Conservation (phyloP, 2,888 invertebrate species). For the Caenorhabditis angaria region DNA sequence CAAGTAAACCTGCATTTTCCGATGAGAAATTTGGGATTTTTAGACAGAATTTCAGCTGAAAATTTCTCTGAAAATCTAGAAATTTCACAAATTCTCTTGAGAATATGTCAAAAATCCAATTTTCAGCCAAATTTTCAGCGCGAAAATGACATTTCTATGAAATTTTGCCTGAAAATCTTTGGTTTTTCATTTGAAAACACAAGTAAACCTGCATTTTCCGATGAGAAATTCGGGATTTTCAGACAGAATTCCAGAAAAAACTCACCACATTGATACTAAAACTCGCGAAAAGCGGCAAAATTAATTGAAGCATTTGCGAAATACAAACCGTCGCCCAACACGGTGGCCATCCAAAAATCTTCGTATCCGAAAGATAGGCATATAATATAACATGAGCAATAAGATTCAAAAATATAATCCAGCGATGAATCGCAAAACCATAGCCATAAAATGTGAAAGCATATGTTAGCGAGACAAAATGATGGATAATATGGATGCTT, state of each 20-base stretch:
- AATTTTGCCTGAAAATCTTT: background rate
- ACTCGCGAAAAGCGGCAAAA: constrained; percentile 35
- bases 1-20: background rate
- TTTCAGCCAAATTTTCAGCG: no score
- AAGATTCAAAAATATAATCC: constrained; percentile 49
- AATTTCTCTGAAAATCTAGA: no score
- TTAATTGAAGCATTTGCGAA: constrained; percentile 51
- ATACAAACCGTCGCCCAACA: constrained; percentile 47
- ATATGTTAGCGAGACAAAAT: constrained; percentile 41
- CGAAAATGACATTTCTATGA: no score
- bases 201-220: background rate
- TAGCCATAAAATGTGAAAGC: constrained; percentile 40
- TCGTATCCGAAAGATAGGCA: constrained; percentile 41
- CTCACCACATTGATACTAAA: constrained; percentile 32
- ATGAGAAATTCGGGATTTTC: constrained; percentile 18
- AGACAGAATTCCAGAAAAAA: constrained; percentile 4
- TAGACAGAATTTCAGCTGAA: constrained; percentile 15
- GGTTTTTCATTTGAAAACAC: background rate
- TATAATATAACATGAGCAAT: constrained; percentile 49
- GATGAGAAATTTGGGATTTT: constrained; percentile 8
- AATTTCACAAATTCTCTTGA: background rate
- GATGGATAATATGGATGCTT: constrained; percentile 48
- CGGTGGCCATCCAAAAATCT: constrained; percentile 42
- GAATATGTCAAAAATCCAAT: no score
- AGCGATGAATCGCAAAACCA: constrained; percentile 42